A percentile compares a stretch with the other conserved stretches of the same genome.
Conservation (phyloP, 2,113 vertebrate species). For the Pluvianellus socialis region DNA sequence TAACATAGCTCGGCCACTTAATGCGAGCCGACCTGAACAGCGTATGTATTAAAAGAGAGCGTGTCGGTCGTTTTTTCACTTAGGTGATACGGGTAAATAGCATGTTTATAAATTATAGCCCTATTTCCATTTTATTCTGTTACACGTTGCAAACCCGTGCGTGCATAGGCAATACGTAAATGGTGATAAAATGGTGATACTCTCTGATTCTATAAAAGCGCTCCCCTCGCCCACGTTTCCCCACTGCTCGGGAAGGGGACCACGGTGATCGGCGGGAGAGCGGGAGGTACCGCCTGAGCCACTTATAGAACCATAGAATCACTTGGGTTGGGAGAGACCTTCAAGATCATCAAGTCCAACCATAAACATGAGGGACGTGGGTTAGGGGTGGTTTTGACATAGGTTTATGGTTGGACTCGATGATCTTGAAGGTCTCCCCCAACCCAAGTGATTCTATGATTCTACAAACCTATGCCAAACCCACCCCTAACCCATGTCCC, state of each 20-base stretch:
- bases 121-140: rapidly evolving
- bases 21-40: background rate
- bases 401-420: no score
- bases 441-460: no score
- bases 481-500: no score
- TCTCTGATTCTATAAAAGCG: background rate
- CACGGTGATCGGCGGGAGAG: background rate
- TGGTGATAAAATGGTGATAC: no score
- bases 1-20: background rate
- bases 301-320: no score
- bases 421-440: no score
- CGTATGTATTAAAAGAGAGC: rapidly evolving
- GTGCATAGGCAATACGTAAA: rapidly evolving
- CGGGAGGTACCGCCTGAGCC: background rate
- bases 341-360: no score
- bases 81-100: background rate
- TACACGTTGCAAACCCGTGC: rapidly evolving
- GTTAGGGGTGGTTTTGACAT: no score
- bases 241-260: background rate
- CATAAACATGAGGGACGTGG: no score
- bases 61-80: background rate
- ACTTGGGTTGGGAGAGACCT: no score
- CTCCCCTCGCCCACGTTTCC: background rate
- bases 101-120: background rate
- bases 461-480: no score